A percentile compares a stretch with the other conserved stretches of the same genome.
Conservation (phyloP, 2,888 invertebrate genomes). For the Iselma pallidipennis region DNA sequence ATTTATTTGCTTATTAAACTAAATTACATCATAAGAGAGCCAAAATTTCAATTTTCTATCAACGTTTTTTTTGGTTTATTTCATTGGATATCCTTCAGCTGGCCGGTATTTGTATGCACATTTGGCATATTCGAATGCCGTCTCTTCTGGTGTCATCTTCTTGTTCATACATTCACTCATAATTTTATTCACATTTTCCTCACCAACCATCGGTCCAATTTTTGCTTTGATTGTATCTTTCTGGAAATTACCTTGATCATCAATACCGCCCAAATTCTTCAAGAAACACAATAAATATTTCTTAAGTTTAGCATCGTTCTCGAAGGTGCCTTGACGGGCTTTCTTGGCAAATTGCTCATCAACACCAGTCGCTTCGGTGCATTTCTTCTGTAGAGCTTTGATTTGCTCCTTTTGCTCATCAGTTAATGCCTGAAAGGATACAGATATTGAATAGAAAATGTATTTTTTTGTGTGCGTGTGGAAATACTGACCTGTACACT, state of each 20-base stretch:
- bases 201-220: background rate
- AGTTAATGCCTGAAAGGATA: background rate
- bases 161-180: background rate
- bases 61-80: no score
- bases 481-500: background rate
- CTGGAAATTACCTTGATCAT: constrained; percentile 19
- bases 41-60: no score
- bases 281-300: constrained; percentile 37
- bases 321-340: constrained; percentile 53
- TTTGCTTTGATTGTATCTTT: constrained; percentile 8
- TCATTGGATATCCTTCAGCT: background rate
- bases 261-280: constrained; percentile 10
- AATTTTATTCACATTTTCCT: background rate
- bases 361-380: constrained; percentile 42
- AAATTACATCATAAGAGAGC: no score
- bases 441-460: background rate
- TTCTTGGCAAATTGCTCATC: constrained; percentile 36
- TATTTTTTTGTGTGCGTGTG: background rate
- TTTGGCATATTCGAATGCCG: background rate
- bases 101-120: background rate
- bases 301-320: constrained; percentile 36
- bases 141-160: background rate
- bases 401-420: constrained; percentile 3
- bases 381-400: constrained; percentile 10
- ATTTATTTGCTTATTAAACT: no score